Evolutionary conservation across 1,140 invertebrate species (phyloP).

Genomic region (Conus betulinus): DNA sequence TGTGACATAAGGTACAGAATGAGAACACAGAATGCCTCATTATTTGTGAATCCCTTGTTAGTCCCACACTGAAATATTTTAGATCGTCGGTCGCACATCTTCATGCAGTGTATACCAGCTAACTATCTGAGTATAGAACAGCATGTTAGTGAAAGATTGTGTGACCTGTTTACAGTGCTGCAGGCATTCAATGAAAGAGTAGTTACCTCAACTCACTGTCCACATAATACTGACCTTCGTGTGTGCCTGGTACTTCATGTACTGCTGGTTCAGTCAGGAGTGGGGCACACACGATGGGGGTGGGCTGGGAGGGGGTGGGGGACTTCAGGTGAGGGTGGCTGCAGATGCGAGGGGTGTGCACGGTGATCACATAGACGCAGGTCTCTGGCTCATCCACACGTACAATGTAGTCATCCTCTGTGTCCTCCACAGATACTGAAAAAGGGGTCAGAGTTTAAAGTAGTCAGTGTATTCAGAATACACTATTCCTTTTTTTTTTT

Average conservation of each 20-base stretch:
- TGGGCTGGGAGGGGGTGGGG: conserved; percentile 69
- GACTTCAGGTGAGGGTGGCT: conserved; percentile 76
- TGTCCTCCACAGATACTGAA: conserved; percentile 77
- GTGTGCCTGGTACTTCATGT: conserved; percentile 67
- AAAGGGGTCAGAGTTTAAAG: neutral
- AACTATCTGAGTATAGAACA: too few species aligned
- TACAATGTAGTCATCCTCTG: conserved; percentile 74
- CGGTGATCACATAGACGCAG: conserved; percentile 76
- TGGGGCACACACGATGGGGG: conserved; percentile 75
- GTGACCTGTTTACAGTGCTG: too few species aligned
- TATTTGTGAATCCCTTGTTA: too few species aligned
- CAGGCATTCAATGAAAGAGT: neutral
- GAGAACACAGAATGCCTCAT: too few species aligned
- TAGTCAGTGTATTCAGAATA: too few species aligned
- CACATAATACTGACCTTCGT: conserved; percentile 32
- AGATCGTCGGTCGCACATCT: too few species aligned
- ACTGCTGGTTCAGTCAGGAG: conserved; percentile 70
- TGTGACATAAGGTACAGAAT: too few species aligned
- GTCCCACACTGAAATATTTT: too few species aligned
- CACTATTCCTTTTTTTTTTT: too few species aligned
- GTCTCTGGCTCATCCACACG: conserved; percentile 78
- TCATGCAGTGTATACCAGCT: too few species aligned
- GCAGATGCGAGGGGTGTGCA: conserved; percentile 77
- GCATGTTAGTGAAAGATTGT: too few species aligned
- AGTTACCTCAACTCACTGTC: neutral